These are phyloP conservation scores for Galeruca laticollis DNA, from an alignment of 2,888 invertebrate species.

Conservation along the genomic window DNA sequence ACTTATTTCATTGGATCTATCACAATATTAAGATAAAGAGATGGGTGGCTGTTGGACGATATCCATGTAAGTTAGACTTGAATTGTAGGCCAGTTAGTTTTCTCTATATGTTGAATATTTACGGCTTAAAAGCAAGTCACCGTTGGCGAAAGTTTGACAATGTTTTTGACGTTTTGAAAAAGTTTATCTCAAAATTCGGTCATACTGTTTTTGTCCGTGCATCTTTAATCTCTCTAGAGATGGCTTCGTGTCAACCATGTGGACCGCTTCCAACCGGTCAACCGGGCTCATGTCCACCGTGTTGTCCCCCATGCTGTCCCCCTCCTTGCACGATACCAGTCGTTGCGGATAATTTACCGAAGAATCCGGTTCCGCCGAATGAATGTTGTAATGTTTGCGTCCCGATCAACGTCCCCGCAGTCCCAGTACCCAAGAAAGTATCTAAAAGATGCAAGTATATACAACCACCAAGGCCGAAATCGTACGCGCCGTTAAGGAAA, in stretches of 20 bases:
- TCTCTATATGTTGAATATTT: too few relatives aligned
- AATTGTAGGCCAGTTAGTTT: too few relatives aligned
- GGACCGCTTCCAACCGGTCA: constrained; percentile 45
- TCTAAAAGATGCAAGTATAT: constrained; percentile 65
- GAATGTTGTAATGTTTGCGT: constrained; percentile 57
- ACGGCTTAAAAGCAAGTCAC: constrained; percentile 4
- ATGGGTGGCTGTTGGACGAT: too few relatives aligned
- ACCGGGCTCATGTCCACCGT: constrained; percentile 38
- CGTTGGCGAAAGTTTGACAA: constrained; percentile 36
- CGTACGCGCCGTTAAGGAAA: constrained; percentile 70
- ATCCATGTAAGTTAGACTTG: too few relatives aligned
- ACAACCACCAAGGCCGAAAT: constrained; percentile 71
- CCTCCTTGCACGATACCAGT: constrained; percentile 54
- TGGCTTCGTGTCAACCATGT: constrained; percentile 56
- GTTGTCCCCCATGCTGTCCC: constrained; percentile 43
- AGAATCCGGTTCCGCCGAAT: constrained; percentile 55
- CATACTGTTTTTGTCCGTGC: constrained; percentile 36
- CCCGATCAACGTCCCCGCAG: constrained; percentile 49
- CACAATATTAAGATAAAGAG: too few relatives aligned
- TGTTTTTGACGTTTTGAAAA: constrained; percentile 44
- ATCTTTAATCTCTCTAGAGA: constrained; percentile 38
- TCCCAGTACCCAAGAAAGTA: constrained; percentile 50
- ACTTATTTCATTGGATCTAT: too few relatives aligned
- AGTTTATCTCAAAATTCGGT: constrained; percentile 35
- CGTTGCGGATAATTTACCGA: constrained; percentile 55